phyloP scores from a whole-genome alignment of 1,140 invertebrate species.

The Saccostrea echinata region DNA sequence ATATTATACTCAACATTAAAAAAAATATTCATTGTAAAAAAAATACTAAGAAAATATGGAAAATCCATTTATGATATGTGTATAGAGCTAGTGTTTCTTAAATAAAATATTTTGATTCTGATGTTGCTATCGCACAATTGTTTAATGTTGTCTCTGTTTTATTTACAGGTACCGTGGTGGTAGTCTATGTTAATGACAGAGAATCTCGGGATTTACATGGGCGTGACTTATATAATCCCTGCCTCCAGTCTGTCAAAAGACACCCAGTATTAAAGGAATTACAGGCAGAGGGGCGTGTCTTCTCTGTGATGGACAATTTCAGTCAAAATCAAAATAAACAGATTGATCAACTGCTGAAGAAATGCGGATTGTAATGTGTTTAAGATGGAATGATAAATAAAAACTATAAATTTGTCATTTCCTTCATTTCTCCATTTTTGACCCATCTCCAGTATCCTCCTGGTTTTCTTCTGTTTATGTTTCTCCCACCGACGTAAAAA shows the following conservation, averaged over 20 bases:
- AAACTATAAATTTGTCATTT: conserved; percentile 23
- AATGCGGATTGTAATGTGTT: too few relatives aligned
- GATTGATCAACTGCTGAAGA: too few relatives aligned
- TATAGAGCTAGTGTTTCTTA: too few relatives aligned
- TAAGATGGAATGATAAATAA: too few relatives aligned
- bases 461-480: conserved; percentile 11
- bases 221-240: neutral
- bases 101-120: too few relatives aligned
- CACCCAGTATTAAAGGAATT: too few relatives aligned
- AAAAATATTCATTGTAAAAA: neutral
- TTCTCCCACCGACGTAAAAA: neutral
- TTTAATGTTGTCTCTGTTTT: neutral
- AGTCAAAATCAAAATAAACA: too few relatives aligned
- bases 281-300: too few relatives aligned
- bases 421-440: neutral
- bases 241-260: neutral
- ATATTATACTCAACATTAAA: too few relatives aligned
- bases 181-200: neutral
- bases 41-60: neutral
- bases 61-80: too few relatives aligned
- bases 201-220: neutral
- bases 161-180: neutral
- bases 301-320: too few relatives aligned
- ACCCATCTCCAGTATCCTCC: neutral
- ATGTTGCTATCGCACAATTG: too few relatives aligned